phyloP scores from a whole-genome alignment of 2,797 vertebrate species.

The Peromyscus nudipes region DNA sequence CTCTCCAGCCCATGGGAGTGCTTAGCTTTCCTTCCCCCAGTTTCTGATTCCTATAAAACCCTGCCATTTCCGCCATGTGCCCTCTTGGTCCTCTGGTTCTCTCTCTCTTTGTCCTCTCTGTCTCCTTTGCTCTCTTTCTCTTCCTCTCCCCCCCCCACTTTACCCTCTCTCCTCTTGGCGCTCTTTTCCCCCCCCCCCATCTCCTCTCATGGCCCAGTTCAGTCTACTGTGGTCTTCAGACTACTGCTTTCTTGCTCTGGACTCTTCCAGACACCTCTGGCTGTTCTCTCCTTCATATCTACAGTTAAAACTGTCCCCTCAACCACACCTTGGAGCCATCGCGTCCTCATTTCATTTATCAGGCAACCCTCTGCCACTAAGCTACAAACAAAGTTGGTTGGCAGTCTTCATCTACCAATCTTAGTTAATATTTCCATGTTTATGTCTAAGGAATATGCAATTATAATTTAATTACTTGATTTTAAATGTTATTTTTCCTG shows the following conservation, averaged over 20 bases:
- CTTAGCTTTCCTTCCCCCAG: background rate
- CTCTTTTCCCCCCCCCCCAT: too few species aligned
- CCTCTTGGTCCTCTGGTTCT: background rate
- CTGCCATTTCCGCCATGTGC: background rate
- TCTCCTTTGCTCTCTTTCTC: too few species aligned
- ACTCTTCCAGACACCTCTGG: background rate
- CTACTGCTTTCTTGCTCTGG: background rate
- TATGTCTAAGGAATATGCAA: conserved; percentile 12
- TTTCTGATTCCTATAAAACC: background rate
- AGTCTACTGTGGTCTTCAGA: background rate
- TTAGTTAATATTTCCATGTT: conserved; percentile 18
- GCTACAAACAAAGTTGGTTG: background rate
- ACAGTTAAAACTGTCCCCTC: background rate
- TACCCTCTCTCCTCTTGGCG: background rate
- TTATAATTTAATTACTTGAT: conserved; percentile 29
- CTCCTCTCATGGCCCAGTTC: background rate
- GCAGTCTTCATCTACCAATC: background rate
- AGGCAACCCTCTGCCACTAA: background rate
- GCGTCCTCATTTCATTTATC: too few species aligned
- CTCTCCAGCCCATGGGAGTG: background rate
- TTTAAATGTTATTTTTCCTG: background rate
- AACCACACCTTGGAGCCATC: background rate
- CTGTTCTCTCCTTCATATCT: background rate
- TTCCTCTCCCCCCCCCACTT: background rate
- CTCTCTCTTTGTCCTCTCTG: background rate